These are phyloP conservation scores for Numida meleagris DNA, from an alignment of 2,113 vertebrate genomes.

Conservation along the genomic window DNA sequence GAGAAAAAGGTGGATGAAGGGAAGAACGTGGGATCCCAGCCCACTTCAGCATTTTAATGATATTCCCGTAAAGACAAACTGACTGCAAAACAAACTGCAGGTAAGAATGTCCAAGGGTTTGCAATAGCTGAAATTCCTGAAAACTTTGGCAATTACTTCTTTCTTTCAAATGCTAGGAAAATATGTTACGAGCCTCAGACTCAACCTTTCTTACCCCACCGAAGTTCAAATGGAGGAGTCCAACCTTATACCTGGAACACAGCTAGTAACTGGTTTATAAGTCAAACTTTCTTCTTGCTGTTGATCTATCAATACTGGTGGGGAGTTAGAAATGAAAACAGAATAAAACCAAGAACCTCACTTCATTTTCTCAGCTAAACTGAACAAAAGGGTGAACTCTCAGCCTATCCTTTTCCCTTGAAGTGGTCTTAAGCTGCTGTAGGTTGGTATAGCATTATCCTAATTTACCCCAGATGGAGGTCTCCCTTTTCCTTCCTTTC, in stretches of 20 bases:
- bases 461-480: constrained; percentile 43
- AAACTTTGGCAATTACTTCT: background rate
- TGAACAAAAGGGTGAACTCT: background rate
- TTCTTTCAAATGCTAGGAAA: constrained; percentile 1
- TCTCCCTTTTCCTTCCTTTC: background rate
- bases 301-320: background rate
- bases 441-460: background rate
- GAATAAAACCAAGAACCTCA: background rate
- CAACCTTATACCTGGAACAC: background rate
- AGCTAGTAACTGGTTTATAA: background rate
- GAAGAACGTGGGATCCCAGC: background rate
- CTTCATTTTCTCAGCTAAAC: background rate
- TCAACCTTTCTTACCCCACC: background rate
- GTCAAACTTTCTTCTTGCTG: background rate
- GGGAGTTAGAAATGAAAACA: constrained; percentile 1
- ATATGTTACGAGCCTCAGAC: background rate
- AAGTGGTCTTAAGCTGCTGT: background rate
- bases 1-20: background rate
- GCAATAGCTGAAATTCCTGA: constrained; percentile 13
- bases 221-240: background rate
- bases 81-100: background rate
- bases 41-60: background rate
- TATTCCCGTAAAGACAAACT: background rate
- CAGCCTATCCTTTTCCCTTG: background rate
- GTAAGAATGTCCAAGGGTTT: background rate